Evolutionary conservation across 2,888 invertebrate species (phyloP), one percentile per base, ranked within the genome.

Genomic region (Eumerus sabulonum): DNA sequence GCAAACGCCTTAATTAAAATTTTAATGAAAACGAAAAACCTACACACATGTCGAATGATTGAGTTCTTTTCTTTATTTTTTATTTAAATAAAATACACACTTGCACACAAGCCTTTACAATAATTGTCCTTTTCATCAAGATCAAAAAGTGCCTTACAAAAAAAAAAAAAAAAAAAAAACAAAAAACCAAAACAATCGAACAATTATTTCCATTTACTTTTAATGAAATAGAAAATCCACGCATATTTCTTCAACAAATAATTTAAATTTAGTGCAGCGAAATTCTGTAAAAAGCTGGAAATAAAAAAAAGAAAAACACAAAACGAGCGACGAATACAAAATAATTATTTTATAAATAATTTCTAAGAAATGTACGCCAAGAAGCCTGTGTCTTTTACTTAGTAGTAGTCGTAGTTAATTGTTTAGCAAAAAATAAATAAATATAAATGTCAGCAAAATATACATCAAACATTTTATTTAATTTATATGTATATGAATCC

Each of bases 321-420:
- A 53, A 44, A 57, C n/a, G n/a, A n/a, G n/a, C n/a, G n/a, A 18
- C 27, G 38, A 42, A 38, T 16, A 42, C 1, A 50, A 56, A 40
- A 17, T 4, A 27, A 27, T 27, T 27, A 35, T 63, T 71, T 68
- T 82, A 81, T 83, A 76, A 71, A 70, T 76, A 76, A 76, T 63
- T 66, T 63, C 71, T 79, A 68, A 82, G 81, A 76, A 77, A 68
- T 77, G 57, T 76, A 74, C 71, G 73, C 79, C 82, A 77, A 73
- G 68, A 70, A 82, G 82, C 83, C 82, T 82, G 82, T 82, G 82
- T 77, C 82, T 83, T 83, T 82, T 83, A 83, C 83, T 84, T 84
- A 82, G 84, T 84, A 84, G 84, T 84, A 83, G 82, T 84, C 81
- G 83, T 82, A 73, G 72, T 76, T 62, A 66, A 76, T 76, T 81